These are phyloP conservation scores for Monopterus albus DNA, from an alignment of 2,113 vertebrate genomes.

Conservation along the genomic window DNA sequence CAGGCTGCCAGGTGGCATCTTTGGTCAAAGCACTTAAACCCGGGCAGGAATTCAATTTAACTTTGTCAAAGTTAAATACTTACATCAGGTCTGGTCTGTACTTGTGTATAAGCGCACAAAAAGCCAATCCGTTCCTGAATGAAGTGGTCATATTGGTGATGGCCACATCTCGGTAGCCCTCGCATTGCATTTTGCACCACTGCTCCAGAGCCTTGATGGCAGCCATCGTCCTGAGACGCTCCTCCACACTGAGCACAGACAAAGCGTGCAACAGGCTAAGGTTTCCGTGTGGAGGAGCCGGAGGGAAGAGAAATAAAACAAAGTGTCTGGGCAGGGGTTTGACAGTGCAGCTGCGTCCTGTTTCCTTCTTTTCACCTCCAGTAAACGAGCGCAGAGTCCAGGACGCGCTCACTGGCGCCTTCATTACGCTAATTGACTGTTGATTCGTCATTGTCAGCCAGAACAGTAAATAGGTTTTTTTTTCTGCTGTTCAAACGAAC, in stretches of 20 bases:
- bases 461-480: too few species aligned
- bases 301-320: slow-evolving; percentile 26
- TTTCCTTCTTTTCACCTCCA: slow-evolving; percentile 45
- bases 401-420: slow-evolving; percentile 12
- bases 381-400: neutral
- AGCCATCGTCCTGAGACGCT: slow-evolving; percentile 84
- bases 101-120: slow-evolving; percentile 95
- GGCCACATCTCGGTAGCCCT: slow-evolving; percentile 90
- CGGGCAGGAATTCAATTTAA: too few species aligned
- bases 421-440: slow-evolving; percentile 56
- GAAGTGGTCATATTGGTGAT: slow-evolving; percentile 97
- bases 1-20: too few species aligned
- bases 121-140: slow-evolving; percentile 94
- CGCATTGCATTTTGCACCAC: slow-evolving; percentile 92
- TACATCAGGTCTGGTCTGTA: slow-evolving; percentile 95
- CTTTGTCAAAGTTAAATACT: slow-evolving; percentile 71
- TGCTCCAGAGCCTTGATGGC: slow-evolving; percentile 91
- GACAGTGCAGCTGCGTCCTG: slow-evolving; percentile 73
- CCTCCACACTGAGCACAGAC: neutral
- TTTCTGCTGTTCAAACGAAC: too few species aligned
- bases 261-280: slow-evolving; percentile 27
- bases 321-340: slow-evolving; percentile 2
- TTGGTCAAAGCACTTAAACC: too few species aligned
- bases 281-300: neutral
- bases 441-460: slow-evolving; percentile 22